Evolutionary conservation across 1,140 invertebrate genomes (phyloP).

Genomic region (Drosophila eugracilis): DNA sequence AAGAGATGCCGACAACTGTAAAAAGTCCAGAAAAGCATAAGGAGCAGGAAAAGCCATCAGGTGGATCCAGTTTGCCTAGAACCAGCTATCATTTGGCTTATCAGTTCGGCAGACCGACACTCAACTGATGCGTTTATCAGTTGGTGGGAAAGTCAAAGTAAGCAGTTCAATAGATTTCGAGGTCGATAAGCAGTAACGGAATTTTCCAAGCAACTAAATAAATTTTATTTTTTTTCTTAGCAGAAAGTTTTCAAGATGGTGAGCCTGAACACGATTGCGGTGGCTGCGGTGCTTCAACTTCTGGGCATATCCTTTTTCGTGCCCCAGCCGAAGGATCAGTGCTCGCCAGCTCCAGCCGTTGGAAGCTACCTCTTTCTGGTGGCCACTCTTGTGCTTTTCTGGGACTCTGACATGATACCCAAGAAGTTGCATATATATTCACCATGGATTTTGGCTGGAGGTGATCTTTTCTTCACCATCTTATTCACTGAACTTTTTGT

Average conservation of each 20-base stretch:
- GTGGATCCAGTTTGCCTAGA: neutral
- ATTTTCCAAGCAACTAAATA: constrained; percentile 4
- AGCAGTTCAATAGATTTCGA: constrained; percentile 11
- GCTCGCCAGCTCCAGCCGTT: constrained; percentile 11
- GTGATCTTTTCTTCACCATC: constrained; percentile 43
- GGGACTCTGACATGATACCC: constrained; percentile 42
- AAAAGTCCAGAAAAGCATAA: neutral
- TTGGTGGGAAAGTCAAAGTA: neutral
- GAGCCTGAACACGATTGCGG: constrained; percentile 33
- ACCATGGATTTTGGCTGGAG: constrained; percentile 16
- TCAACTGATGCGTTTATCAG: constrained; percentile 24
- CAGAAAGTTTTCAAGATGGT: constrained; percentile 32
- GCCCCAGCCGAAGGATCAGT: constrained; percentile 14
- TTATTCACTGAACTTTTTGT: constrained; percentile 36
- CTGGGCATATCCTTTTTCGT: constrained; percentile 40
- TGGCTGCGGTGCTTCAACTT: constrained; percentile 32
- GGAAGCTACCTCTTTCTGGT: constrained; percentile 30
- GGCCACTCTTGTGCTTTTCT: constrained; percentile 27
- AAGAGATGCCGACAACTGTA: constrained; percentile 22
- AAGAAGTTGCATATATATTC: neutral
- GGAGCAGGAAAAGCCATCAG: neutral
- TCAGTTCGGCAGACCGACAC: constrained; percentile 1
- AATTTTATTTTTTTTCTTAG: neutral
- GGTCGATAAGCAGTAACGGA: neutral
- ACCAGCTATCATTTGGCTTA: constrained; percentile 1